Percentiles rank a stretch among this genome's conserved stretches.
These are phyloP conservation scores for Urosaurus nigricauda DNA, from an alignment of 2,797 vertebrate species.

Conservation along the genomic window DNA sequence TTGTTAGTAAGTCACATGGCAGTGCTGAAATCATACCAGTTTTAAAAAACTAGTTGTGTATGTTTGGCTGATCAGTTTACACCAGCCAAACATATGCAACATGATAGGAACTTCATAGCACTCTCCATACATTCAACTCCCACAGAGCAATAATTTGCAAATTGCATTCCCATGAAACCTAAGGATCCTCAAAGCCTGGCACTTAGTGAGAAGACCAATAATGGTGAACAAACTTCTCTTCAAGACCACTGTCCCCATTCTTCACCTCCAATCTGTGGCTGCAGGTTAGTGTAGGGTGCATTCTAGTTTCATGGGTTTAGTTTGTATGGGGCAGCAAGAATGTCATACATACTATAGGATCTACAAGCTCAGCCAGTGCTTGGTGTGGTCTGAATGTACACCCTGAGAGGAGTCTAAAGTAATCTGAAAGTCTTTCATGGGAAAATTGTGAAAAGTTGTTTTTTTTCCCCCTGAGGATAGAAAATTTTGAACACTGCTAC, in stretches of 20 bases:
- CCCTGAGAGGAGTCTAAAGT: neutral
- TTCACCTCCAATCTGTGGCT: neutral
- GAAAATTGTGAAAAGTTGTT: neutral
- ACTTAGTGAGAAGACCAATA: neutral
- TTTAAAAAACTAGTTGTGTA: slow-evolving; percentile 18
- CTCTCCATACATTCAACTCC: neutral
- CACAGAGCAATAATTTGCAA: neutral
- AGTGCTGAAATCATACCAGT: neutral
- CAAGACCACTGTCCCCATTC: neutral
- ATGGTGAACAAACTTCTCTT: neutral
- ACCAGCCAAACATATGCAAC: neutral
- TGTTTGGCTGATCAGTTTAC: neutral
- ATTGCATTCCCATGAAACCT: neutral
- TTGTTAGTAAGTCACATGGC: neutral
- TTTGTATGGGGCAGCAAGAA: neutral
- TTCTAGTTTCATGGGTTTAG: neutral
- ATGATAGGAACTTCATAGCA: neutral
- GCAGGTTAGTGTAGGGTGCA: neutral
- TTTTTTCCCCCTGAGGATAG: neutral
- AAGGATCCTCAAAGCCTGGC: neutral
- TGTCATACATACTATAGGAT: neutral
- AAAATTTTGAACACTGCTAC: neutral
- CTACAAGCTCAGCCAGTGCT: neutral
- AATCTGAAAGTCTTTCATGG: neutral
- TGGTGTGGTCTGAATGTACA: neutral